Evolutionary conservation across 1,140 invertebrate species (phyloP).

Genomic region (Saccostrea cuccullata): DNA sequence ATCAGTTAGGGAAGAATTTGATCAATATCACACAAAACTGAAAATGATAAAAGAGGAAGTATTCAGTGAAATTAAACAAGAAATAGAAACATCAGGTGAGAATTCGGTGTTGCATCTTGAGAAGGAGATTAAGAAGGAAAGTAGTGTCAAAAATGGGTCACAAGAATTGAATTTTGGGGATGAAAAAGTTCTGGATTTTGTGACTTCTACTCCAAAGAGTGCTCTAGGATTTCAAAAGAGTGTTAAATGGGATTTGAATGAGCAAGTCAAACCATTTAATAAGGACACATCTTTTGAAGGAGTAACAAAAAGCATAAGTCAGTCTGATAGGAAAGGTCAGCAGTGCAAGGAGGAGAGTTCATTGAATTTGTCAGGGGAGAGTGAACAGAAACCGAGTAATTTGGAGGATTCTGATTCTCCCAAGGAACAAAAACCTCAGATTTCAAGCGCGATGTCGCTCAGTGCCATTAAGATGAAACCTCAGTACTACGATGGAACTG

Average conservation of each 20-base stretch:
- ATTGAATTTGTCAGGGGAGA: background rate
- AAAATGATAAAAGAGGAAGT: background rate
- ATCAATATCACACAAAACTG: background rate
- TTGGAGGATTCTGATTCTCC: background rate
- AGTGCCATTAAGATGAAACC: slow-evolving; percentile 24
- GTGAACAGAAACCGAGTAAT: background rate
- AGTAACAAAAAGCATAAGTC: background rate
- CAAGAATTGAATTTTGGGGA: background rate
- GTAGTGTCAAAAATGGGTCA: background rate
- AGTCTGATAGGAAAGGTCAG: background rate
- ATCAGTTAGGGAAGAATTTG: background rate
- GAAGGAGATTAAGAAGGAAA: background rate
- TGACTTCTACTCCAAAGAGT: background rate
- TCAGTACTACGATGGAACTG: slow-evolving; percentile 23
- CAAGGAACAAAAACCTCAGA: background rate
- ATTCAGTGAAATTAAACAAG: background rate
- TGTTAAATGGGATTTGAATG: slow-evolving; percentile 41
- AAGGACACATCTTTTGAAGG: background rate
- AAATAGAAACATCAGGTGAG: background rate
- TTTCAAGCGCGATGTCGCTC: background rate
- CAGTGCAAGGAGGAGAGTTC: background rate
- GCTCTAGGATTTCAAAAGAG: background rate
- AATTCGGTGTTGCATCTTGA: background rate
- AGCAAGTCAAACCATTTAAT: slow-evolving; percentile 22
- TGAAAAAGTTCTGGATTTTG: background rate